A percentile compares a stretch with the other conserved stretches of the same genome.
These are phyloP conservation scores for Micromys minutus DNA, from an alignment of 2,113 vertebrate species.

Conservation along the genomic window DNA sequence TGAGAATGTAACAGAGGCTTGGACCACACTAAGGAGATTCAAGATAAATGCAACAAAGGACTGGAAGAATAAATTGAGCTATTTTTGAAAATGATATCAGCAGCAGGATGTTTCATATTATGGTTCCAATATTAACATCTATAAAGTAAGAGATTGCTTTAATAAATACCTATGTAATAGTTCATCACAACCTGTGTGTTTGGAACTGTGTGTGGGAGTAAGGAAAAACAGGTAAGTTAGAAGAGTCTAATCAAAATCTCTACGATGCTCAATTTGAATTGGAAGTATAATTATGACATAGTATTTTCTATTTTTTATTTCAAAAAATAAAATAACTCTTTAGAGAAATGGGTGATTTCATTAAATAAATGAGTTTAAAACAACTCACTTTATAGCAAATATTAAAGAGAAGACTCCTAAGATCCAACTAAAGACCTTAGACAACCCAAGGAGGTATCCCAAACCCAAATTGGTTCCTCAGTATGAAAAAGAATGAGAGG, in stretches of 20 bases:
- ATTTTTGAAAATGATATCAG: neutral
- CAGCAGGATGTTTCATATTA: neutral
- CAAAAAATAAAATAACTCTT: neutral
- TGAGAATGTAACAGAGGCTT: neutral
- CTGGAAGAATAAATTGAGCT: neutral
- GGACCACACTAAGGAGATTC: neutral
- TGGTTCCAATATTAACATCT: neutral
- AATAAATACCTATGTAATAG: neutral
- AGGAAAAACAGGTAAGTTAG: neutral
- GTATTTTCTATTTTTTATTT: neutral
- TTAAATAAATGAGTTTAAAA: constrained; percentile 6
- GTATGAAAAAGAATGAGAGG: neutral
- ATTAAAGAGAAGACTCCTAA: neutral
- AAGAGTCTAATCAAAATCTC: neutral
- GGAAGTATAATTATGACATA: neutral
- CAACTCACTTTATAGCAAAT: neutral
- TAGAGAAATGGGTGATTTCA: neutral
- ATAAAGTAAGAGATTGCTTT: neutral
- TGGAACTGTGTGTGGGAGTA: neutral
- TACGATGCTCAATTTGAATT: neutral
- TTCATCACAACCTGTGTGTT: neutral
- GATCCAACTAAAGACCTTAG: neutral
- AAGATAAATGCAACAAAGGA: neutral
- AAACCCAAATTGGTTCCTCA: no score
- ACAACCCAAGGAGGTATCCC: neutral